Conservation (phyloP, 2,797 vertebrate species). For the Lacerta bilineata region DNA sequence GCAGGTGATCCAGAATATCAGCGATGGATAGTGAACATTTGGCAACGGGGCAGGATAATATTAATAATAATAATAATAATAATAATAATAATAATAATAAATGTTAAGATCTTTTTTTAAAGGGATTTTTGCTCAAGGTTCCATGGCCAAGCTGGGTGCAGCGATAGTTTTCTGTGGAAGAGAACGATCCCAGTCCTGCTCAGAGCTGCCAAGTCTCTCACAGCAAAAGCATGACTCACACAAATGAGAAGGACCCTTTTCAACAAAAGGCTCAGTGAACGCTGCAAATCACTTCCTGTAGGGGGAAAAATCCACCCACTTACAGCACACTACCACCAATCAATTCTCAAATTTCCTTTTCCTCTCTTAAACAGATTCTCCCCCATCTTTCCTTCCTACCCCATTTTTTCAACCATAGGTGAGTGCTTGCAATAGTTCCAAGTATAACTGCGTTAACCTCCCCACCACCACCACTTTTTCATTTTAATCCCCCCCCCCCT, state of each 20-base stretch:
- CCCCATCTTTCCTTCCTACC: slow-evolving; percentile 76
- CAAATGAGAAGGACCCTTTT: slow-evolving; percentile 97
- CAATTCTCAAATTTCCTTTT: slow-evolving; percentile 91
- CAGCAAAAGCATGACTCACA: slow-evolving; percentile 99
- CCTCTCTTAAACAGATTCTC: slow-evolving; percentile 84
- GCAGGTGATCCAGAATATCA: slow-evolving; percentile 84
- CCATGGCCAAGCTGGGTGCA: slow-evolving; percentile 77
- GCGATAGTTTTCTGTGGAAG: slow-evolving; percentile 82
- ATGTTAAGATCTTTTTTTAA: slow-evolving; percentile 35
- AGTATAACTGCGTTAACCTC: slow-evolving; percentile 65
- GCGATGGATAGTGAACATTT: slow-evolving; percentile 75
- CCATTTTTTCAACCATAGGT: slow-evolving; percentile 73
- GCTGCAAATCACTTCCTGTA: slow-evolving; percentile 99
- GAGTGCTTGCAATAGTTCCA: slow-evolving; percentile 55
- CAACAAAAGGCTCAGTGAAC: slow-evolving; percentile 99
- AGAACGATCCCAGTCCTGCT: slow-evolving; percentile 83
- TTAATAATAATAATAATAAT: too few relatives aligned
- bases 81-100: too few relatives aligned
- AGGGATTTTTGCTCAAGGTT: slow-evolving; percentile 69
- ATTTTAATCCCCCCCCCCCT: slow-evolving; percentile 35
- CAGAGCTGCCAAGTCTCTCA: slow-evolving; percentile 92
- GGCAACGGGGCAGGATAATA: slow-evolving; percentile 18
- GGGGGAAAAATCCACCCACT: slow-evolving; percentile 92
- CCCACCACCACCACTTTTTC: slow-evolving; percentile 41
- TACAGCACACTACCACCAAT: slow-evolving; percentile 95